These are phyloP conservation scores for Etheostoma spectabile DNA, from an alignment of 2,113 vertebrate species.

Conservation along the genomic window DNA sequence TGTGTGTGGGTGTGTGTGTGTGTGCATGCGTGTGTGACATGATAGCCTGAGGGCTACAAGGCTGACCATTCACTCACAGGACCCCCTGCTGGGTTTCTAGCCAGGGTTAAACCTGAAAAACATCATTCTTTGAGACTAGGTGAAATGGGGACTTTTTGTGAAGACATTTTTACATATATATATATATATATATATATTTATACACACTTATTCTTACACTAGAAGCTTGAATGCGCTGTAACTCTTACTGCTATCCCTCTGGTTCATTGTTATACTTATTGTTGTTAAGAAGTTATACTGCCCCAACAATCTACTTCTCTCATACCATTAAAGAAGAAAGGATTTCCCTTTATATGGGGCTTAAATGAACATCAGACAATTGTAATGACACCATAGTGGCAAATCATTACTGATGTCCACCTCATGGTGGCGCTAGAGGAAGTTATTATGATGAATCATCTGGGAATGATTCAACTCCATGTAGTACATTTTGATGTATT, in stretches of 20 bases:
- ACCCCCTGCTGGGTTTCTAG: slow-evolving; percentile 36
- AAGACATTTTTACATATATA: too few species aligned
- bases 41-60: slow-evolving; percentile 74
- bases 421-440: too few species aligned
- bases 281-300: not conserved
- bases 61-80: slow-evolving; percentile 52
- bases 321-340: not conserved
- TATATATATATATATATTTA: too few species aligned
- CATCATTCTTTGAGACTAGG: not conserved
- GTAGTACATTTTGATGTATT: too few species aligned
- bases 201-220: not conserved
- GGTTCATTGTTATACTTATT: not conserved
- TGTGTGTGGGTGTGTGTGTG: not conserved
- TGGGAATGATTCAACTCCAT: too few species aligned
- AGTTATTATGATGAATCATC: too few species aligned
- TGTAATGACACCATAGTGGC: too few species aligned
- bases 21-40: slow-evolving; percentile 49
- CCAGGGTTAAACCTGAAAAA: slow-evolving; percentile 17
- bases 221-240: not conserved
- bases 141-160: not conserved
- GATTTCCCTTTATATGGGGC: not conserved
- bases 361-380: not conserved
- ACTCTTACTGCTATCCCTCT: not conserved
- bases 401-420: too few species aligned
- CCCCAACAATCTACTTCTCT: not conserved